Conservation (phyloP, 2,888 invertebrate genomes). For the Neocrepidodera transversa region DNA sequence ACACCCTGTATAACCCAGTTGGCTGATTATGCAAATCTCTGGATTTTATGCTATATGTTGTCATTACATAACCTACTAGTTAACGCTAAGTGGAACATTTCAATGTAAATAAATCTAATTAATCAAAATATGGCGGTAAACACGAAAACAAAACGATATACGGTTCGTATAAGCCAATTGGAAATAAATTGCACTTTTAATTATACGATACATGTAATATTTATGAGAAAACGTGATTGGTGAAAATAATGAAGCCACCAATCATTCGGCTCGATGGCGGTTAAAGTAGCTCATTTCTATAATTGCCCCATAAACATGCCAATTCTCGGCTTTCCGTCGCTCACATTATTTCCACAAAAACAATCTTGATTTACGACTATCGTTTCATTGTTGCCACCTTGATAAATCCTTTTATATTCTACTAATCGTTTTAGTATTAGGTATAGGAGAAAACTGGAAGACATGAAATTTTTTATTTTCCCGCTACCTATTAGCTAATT, state of each 20-base stretch:
- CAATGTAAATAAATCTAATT: slow-evolving; percentile 11
- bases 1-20: no score
- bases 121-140: slow-evolving; percentile 20
- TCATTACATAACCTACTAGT: no score
- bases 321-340: slow-evolving; percentile 47
- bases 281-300: slow-evolving; percentile 60
- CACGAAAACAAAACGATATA: slow-evolving; percentile 49
- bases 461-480: no score
- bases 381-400: slow-evolving; percentile 29
- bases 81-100: neutral
- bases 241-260: slow-evolving; percentile 60
- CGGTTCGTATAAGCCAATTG: slow-evolving; percentile 46
- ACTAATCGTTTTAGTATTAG: neutral
- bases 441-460: neutral
- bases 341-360: slow-evolving; percentile 39
- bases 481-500: no score
- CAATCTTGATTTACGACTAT: slow-evolving; percentile 43
- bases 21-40: no score
- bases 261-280: slow-evolving; percentile 58
- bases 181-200: slow-evolving; percentile 58
- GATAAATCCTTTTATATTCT: slow-evolving; percentile 6
- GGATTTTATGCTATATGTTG: no score
- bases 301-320: slow-evolving; percentile 60
- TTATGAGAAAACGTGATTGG: slow-evolving; percentile 55
- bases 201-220: slow-evolving; percentile 57